Evolutionary conservation across 2,797 vertebrate species (phyloP).

Genomic region (Otolemur crassicaudatus): DNA sequence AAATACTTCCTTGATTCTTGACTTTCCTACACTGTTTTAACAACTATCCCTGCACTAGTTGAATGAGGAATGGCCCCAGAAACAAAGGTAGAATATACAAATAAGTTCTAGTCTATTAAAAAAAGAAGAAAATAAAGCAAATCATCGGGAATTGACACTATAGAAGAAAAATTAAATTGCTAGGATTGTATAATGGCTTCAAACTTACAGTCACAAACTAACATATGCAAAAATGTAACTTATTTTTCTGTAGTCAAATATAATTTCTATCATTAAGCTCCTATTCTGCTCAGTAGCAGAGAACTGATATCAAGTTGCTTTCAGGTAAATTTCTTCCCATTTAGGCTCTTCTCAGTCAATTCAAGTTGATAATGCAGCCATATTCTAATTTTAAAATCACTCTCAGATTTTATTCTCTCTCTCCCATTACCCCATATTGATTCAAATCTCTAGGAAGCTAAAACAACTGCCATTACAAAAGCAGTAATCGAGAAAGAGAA

Average conservation of each 20-base stretch:
- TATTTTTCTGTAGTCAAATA: constrained; percentile 78
- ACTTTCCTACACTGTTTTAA: constrained; percentile 59
- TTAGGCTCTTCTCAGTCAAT: constrained; percentile 73
- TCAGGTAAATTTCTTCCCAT: constrained; percentile 81
- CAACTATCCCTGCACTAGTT: constrained; percentile 23
- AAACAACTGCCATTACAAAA: constrained; percentile 39
- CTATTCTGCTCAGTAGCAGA: constrained; percentile 67
- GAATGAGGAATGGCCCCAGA: constrained; percentile 40
- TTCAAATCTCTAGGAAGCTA: constrained; percentile 64
- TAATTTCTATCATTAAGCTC: constrained; percentile 81
- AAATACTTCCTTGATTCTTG: constrained; percentile 10
- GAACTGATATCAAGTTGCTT: constrained; percentile 73
- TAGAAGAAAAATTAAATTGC: constrained; percentile 76
- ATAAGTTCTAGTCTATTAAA: constrained; percentile 1
- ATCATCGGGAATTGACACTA: constrained; percentile 65
- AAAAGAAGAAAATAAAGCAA: constrained; percentile 51
- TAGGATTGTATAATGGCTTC: constrained; percentile 71
- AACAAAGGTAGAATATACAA: constrained; percentile 46
- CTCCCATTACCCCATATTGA: constrained; percentile 28
- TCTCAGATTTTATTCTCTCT: constrained; percentile 63
- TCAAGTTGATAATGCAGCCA: constrained; percentile 51
- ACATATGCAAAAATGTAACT: constrained; percentile 78
- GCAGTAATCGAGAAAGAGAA: constrained; percentile 4
- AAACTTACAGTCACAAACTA: constrained; percentile 71
- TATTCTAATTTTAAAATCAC: constrained; percentile 66